phyloP scores from a whole-genome alignment of 1,140 invertebrate genomes.

The Elymnias hypermnestra region DNA sequence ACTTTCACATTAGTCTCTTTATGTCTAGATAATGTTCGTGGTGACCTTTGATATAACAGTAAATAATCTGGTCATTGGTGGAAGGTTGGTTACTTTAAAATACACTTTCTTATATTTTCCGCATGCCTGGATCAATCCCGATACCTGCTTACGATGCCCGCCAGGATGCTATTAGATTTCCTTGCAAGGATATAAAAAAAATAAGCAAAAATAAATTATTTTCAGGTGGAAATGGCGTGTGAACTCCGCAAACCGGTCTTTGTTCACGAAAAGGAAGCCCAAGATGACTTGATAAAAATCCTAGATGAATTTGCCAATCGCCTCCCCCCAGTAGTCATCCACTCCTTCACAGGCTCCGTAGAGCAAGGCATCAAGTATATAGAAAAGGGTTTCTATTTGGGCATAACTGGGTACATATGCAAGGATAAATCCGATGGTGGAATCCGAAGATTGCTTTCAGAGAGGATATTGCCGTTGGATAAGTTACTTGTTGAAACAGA shows the following conservation, averaged over 20 bases:
- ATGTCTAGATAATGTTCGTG: too few relatives aligned
- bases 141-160: too few relatives aligned
- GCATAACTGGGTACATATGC: slow-evolving; percentile 87
- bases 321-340: slow-evolving; percentile 89
- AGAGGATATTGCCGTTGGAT: slow-evolving; percentile 88
- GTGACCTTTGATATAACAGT: too few relatives aligned
- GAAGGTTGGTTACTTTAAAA: too few relatives aligned
- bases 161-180: too few relatives aligned
- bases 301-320: slow-evolving; percentile 75
- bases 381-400: slow-evolving; percentile 87
- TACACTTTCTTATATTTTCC: too few relatives aligned
- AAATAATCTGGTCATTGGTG: too few relatives aligned
- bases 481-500: slow-evolving; percentile 93
- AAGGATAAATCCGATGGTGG: slow-evolving; percentile 96
- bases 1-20: too few relatives aligned
- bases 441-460: slow-evolving; percentile 88
- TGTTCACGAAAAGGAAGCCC: slow-evolving; percentile 94
- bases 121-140: too few relatives aligned
- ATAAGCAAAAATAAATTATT: slow-evolving; percentile 14
- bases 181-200: too few relatives aligned
- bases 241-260: slow-evolving; percentile 92
- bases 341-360: slow-evolving; percentile 94
- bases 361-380: slow-evolving; percentile 91
- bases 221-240: slow-evolving; percentile 89
- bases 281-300: slow-evolving; percentile 83